Evolutionary conservation across 2,113 vertebrate genomes (phyloP).

Genomic region (Isichthys henryi): DNA sequence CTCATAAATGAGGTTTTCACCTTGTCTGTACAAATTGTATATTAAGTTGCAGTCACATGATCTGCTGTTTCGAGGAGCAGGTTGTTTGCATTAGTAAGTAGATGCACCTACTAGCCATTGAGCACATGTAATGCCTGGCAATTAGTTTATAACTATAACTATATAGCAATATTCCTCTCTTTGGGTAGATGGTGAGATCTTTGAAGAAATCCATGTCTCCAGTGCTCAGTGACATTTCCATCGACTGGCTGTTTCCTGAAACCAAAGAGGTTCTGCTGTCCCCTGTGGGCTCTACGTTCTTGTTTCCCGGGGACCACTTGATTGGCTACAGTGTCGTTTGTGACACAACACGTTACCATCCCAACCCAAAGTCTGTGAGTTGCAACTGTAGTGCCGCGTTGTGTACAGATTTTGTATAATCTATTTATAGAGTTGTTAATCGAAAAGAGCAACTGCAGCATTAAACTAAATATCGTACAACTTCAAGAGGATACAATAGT

Average conservation of each 20-base stretch:
- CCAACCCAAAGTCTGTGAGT: conserved; percentile 77
- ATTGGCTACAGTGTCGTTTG: conserved; percentile 79
- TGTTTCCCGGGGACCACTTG: conserved; percentile 85
- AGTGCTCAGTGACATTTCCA: conserved; percentile 78
- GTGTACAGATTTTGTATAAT: not conserved
- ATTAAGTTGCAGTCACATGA: not conserved
- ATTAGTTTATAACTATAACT: not conserved
- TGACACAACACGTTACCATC: conserved; percentile 70
- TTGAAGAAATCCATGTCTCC: conserved; percentile 88
- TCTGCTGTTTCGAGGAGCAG: not conserved
- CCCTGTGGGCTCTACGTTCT: conserved; percentile 69
- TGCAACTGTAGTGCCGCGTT: not conserved
- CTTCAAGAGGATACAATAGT: not conserved
- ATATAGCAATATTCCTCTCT: not conserved
- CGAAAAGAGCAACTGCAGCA: not conserved
- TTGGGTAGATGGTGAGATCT: conserved; percentile 77
- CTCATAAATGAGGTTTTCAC: not conserved
- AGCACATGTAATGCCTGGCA: not conserved
- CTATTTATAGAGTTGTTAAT: not conserved
- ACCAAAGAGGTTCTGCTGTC: conserved; percentile 83
- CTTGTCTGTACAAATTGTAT: not conserved
- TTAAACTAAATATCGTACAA: not conserved
- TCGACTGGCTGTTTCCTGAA: conserved; percentile 90
- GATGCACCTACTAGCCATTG: not conserved
- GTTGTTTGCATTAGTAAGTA: not conserved